phyloP scores from a whole-genome alignment of 2,113 vertebrate genomes.

The Vicugna pacos region DNA sequence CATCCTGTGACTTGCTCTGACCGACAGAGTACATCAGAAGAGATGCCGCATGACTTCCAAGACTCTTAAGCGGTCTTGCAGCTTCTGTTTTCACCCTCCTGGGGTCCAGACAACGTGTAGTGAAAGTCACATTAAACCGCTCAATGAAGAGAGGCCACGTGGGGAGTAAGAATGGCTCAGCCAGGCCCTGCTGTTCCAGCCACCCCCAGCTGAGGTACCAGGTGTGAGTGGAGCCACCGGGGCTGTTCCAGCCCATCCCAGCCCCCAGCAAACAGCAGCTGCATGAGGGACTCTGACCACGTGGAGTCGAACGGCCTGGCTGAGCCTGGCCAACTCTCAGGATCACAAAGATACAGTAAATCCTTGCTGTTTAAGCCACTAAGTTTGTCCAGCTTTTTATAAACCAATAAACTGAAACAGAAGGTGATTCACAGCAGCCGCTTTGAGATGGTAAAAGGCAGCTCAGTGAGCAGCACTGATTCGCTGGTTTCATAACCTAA shows the following conservation, averaged over 20 bases:
- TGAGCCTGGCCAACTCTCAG: not conserved
- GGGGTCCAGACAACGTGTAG: not conserved
- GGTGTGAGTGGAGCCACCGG: not conserved
- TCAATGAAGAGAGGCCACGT: not conserved
- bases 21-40: not conserved
- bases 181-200: not conserved
- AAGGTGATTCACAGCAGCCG: not conserved
- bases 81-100: not conserved
- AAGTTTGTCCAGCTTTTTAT: not conserved
- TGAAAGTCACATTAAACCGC: not conserved
- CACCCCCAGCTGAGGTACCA: not conserved
- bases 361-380: not conserved
- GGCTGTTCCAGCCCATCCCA: not conserved
- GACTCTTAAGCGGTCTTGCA: not conserved
- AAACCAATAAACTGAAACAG: not conserved
- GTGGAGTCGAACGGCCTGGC: not conserved
- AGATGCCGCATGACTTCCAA: not conserved
- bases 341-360: not conserved
- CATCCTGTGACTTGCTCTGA: not conserved
- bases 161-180: not conserved
- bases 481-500: conserved; percentile 39
- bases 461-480: not conserved
- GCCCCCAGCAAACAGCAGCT: not conserved
- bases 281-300: accelerated
- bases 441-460: not conserved